Evolutionary conservation across 37 sponge, comb jelly and placozoan species (phyloP), one percentile per base, ranked within the genome.

Genomic region (Axinella damicornis): DNA sequence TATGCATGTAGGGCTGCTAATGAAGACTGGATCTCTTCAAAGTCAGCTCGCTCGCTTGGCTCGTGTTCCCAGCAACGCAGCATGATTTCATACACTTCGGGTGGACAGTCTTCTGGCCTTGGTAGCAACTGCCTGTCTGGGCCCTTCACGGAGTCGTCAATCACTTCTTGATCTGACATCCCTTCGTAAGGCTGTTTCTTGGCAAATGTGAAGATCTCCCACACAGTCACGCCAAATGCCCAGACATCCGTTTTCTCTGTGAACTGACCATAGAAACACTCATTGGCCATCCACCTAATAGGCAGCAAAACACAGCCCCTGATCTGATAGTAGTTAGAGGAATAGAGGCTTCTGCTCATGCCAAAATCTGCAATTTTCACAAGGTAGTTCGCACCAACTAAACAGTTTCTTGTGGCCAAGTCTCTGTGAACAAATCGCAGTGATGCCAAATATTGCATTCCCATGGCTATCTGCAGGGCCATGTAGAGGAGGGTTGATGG

Each of bases 331-430:
- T 94, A 94, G 83, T 85, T 69, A 77, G 78, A 71, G 24, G 68
- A 76, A 55, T 95, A 89, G 32, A 91, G 87, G 32, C 59, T 82
- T 53, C 81, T 71, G 59, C 89, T 91, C 92, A 95, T 91, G 19
- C 95, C 95, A 88, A 95, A 95, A 57, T 95, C 95, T 0, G 92
- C 89, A 5, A 95, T 85, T 60, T 95, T 95, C 11, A 95, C 80
- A 25, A 64, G 65, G 24, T 82, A 39, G 84, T 91, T 76, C 19
- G 62, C 65, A 9, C 95, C 95, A 19, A 95, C 92, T 20, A 95
- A 71, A 78, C 88, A 91, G 61, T 95, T 95, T 69, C 95, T 74
- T 27, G 95, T 90, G 52, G 95, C 92, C 6, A 95, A 83, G 40
- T 95, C 95, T 34, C 95, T 67, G 62, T 95, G 95, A 27, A 95